Evolutionary conservation across 2,888 invertebrate genomes (phyloP).

Genomic region (Lepidocyrtinus sp.): DNA sequence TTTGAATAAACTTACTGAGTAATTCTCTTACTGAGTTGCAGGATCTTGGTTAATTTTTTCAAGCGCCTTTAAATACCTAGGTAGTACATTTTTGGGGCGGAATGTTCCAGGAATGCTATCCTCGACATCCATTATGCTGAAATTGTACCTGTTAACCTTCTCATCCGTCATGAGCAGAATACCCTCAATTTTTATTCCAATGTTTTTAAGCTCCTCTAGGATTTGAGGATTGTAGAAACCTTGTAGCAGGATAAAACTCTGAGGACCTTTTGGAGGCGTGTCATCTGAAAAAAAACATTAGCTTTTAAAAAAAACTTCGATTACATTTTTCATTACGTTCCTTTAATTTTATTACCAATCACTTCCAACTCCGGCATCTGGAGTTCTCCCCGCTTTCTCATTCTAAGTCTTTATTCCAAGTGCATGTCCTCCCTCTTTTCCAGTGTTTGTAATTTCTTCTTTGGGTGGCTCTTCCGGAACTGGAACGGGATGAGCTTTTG

Average conservation of each 20-base stretch:
- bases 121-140: conserved; percentile 64
- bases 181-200: conserved; percentile 64
- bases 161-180: conserved; percentile 62
- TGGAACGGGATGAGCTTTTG: neutral
- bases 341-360: conserved; percentile 50
- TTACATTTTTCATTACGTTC: no score
- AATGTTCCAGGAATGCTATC: conserved; percentile 64
- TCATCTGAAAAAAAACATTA: conserved; percentile 51
- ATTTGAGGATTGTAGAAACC: conserved; percentile 65
- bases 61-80: conserved; percentile 49
- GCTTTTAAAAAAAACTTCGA: no score
- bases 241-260: conserved; percentile 61
- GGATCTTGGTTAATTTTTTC: conserved; percentile 30
- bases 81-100: conserved; percentile 57
- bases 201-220: conserved; percentile 57
- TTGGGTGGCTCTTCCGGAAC: neutral
- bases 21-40: conserved; percentile 15
- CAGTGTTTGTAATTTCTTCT: no score
- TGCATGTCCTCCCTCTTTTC: neutral
- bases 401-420: conserved; percentile 35
- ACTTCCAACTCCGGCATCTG: conserved; percentile 51
- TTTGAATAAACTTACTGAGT: no score
- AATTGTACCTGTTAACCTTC: conserved; percentile 57
- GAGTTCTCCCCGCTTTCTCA: conserved; percentile 58
- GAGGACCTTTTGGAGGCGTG: conserved; percentile 61